These are phyloP conservation scores for Eupeodes corollae DNA, from an alignment of 1,140 invertebrate genomes.

Conservation along the genomic window DNA sequence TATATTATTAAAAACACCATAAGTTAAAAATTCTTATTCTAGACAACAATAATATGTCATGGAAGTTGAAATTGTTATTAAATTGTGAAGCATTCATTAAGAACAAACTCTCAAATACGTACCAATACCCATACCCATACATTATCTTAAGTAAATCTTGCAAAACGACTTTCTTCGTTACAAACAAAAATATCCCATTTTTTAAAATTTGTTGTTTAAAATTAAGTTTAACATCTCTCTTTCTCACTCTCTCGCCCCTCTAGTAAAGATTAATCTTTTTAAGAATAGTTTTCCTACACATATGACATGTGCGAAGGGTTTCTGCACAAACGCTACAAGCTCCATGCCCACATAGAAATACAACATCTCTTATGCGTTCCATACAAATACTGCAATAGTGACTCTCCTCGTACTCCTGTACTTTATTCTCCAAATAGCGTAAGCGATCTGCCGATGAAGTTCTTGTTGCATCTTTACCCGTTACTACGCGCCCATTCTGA, in stretches of 20 bases:
- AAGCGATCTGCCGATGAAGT: conserved; percentile 50
- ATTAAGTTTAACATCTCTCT: too few species aligned
- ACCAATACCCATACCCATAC: too few species aligned
- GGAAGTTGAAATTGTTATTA: too few species aligned
- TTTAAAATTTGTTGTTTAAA: too few species aligned
- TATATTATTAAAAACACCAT: too few species aligned
- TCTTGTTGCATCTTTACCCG: conserved; percentile 32
- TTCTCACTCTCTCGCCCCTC: not conserved
- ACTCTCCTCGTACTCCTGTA: conserved; percentile 79
- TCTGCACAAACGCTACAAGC: conserved; percentile 74
- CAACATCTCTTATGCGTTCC: conserved; percentile 67
- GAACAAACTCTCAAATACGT: too few species aligned
- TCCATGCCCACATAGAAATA: conserved; percentile 80
- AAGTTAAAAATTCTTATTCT: too few species aligned
- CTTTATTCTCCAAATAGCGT: conserved; percentile 68
- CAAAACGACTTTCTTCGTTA: too few species aligned
- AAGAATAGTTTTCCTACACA: conserved; percentile 80
- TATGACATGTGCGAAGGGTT: conserved; percentile 76
- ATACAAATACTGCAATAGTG: conserved; percentile 69
- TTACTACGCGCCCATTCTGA: conserved; percentile 16
- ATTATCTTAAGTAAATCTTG: too few species aligned
- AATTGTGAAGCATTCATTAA: too few species aligned
- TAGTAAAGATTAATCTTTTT: conserved; percentile 79
- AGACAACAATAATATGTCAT: too few species aligned
- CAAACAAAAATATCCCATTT: too few species aligned